A percentile compares a stretch with the other conserved stretches of the same genome.
Conservation (phyloP, 2,797 vertebrate species). For the Falco concolor region DNA sequence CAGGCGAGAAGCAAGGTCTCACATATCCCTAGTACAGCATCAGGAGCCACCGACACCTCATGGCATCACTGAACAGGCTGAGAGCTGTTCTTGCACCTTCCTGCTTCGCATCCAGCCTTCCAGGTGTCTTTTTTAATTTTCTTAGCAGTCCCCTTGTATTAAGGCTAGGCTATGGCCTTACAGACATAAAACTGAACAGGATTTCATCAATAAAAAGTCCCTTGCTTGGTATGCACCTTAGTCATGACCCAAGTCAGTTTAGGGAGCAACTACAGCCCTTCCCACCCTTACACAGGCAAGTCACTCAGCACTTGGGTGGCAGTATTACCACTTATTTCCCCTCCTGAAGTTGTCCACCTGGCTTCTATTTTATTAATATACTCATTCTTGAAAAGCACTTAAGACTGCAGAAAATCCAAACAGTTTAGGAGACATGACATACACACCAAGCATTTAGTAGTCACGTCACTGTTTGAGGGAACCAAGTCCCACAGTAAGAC, state of each 20-base stretch:
- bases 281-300: background rate
- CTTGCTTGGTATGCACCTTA: background rate
- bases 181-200: background rate
- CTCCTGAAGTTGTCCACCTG: background rate
- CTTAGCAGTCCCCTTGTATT: background rate
- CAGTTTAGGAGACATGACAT: background rate
- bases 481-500: background rate
- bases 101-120: background rate
- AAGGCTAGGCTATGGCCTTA: background rate
- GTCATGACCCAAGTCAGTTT: background rate
- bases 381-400: background rate
- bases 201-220: background rate
- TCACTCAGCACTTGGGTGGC: background rate
- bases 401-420: background rate
- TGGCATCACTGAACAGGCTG: rapidly evolving
- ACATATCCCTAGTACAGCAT: background rate
- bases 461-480: background rate
- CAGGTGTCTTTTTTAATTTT: background rate
- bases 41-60: background rate
- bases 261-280: background rate
- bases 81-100: background rate
- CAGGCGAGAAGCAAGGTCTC: background rate
- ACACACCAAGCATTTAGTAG: background rate
- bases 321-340: background rate
- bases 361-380: background rate